Evolutionary conservation across 2,797 vertebrate genomes (phyloP).

Genomic region (Nyctalus aviator): DNA sequence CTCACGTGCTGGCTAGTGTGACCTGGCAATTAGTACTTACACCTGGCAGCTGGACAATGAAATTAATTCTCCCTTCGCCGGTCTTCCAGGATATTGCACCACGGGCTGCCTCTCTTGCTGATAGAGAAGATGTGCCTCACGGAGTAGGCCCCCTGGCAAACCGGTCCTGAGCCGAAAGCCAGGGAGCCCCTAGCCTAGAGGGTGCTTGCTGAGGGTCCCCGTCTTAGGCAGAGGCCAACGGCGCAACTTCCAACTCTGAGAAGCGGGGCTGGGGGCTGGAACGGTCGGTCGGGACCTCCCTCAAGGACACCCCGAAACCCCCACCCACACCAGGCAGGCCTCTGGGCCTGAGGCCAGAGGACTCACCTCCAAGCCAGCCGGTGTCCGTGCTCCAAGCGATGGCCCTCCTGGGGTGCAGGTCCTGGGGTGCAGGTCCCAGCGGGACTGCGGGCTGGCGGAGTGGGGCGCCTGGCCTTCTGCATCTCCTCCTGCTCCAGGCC

Average conservation of each 20-base stretch:
- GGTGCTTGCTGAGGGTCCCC: fast-evolving
- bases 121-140: not conserved
- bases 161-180: not conserved
- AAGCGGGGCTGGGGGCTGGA: not conserved
- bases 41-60: not conserved
- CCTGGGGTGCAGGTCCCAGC: no score
- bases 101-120: not conserved
- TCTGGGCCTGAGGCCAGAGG: not conserved
- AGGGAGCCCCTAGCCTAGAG: not conserved
- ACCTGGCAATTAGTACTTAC: not conserved
- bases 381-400: not conserved
- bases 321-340: no score
- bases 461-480: not conserved
- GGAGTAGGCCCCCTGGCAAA: not conserved
- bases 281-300: not conserved
- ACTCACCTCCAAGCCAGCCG: not conserved
- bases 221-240: not conserved
- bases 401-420: not conserved
- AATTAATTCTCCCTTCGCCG: not conserved
- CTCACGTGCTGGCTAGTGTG: not conserved
- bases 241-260: not conserved
- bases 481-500: not conserved
- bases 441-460: no score
- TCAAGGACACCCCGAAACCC: not conserved
- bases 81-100: not conserved